Conservation (phyloP, 53 echinoderm and acorn worm genomes). For the Pentamera pediparva region DNA sequence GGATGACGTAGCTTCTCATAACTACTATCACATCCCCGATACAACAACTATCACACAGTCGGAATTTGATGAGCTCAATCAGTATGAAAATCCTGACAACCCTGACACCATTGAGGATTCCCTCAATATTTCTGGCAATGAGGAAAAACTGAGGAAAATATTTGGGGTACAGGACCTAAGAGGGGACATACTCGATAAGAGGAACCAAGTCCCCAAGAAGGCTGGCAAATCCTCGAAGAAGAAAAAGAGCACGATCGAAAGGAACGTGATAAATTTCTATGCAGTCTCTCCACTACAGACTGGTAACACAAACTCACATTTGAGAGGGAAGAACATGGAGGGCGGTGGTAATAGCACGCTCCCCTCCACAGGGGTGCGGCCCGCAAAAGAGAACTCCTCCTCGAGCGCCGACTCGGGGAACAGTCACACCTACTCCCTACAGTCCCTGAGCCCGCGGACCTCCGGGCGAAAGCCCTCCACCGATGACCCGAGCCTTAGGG, state of each 20-base stretch:
- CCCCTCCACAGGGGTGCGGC: background rate
- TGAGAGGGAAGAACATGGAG: background rate
- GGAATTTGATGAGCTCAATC: background rate
- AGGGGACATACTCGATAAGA: background rate
- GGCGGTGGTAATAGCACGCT: background rate
- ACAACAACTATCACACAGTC: background rate
- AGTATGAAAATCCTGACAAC: background rate
- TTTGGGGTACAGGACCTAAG: background rate
- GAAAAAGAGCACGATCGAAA: background rate
- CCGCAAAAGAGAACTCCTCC: background rate
- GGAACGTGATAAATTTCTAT: background rate
- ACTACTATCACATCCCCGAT: constrained; percentile 4
- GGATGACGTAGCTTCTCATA: background rate
- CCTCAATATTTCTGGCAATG: background rate
- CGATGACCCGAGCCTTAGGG: background rate
- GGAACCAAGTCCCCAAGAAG: background rate
- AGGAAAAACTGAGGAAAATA: constrained; percentile 19
- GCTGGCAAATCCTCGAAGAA: background rate
- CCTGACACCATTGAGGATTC: background rate
- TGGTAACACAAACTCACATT: background rate
- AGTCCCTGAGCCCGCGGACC: background rate
- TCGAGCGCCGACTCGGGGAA: constrained; percentile 20
- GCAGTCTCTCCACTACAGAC: background rate
- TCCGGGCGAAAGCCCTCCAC: constrained; percentile 10
- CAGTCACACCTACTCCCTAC: background rate